Base-by-base conservation (phyloP, 2,888 invertebrate species). In the Cheilosia variabilis region DNA sequence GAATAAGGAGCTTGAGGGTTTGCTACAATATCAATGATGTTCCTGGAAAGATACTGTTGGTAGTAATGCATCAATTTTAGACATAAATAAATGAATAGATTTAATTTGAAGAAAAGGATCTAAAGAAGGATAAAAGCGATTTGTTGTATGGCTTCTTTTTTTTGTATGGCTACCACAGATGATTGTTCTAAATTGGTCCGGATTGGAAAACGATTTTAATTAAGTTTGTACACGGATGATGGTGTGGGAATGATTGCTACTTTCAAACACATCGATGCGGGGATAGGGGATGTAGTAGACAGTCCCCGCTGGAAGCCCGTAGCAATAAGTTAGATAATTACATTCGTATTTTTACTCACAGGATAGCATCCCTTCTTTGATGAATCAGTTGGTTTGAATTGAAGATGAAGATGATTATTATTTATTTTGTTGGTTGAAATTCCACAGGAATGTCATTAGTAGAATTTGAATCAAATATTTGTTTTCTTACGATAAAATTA, bases 361-460 rank as follows among this genome's bases (percentile, higher is more conserved):
- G 94, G 94, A 94, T 94, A 95, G 94, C 95, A 95, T 95, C 95
- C 95, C 95, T 95, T 93, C 93, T 93, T 93, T 87, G 86, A 68
- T 57, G 81, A 81, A 77, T 53, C 50, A 65, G 24, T 71, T 24
- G 31, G 55, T 58, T 72, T 57, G 5, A 22, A 57, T 81, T 76
- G 55, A 69, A 72, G 57, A 63, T 24, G 63, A 50, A 45, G 62
- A 37, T 66, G 57, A 31, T 53, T n/a, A 17, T 31, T 63, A 24
- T 53, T 52, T 41, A 2, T 24, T 19, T 66, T 53, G 19, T 45
- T 45, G 57, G 53, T 47, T 37, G 63, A 27, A 52, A 43, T 75
- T 50, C 62, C 60, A 62, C 6, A 15, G 69, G 52, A 43, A 55
- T 62, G 76, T 80, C 66, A 76, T 81, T 37, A 37, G 37, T 37